phyloP scores from a whole-genome alignment of 64 coral and sea anemone genomes.

The Cladopsammia gracilis region DNA sequence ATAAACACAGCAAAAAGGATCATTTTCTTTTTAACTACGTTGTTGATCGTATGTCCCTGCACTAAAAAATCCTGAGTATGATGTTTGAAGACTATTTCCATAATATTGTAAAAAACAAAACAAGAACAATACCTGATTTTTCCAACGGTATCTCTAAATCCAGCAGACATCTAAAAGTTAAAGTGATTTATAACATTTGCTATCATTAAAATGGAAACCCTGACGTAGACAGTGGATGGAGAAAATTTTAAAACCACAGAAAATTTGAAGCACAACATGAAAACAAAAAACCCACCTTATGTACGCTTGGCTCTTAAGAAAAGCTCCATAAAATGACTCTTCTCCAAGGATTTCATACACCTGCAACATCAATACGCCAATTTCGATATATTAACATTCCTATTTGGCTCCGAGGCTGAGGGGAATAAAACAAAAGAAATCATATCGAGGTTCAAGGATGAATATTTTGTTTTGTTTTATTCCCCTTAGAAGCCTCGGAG shows the following conservation, averaged over 20 bases:
- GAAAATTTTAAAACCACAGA: too few relatives aligned
- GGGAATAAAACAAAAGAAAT: too few relatives aligned
- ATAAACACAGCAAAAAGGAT: too few relatives aligned
- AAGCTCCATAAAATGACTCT: conserved; percentile 93
- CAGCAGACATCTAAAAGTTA: conserved; percentile 77
- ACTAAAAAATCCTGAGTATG: not conserved
- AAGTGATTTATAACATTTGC: not conserved
- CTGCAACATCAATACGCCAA: conserved; percentile 15
- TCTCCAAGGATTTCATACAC: conserved; percentile 85
- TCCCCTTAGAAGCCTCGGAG: too few relatives aligned
- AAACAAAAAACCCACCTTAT: conserved; percentile 66
- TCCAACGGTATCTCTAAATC: conserved; percentile 92
- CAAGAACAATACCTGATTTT: conserved; percentile 69
- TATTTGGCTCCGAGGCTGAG: too few relatives aligned
- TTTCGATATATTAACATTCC: not conserved
- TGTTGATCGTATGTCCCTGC: not conserved
- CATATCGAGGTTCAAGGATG: too few relatives aligned
- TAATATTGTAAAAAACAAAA: not conserved
- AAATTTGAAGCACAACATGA: not conserved
- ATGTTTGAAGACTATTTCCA: too few relatives aligned
- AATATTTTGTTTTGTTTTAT: too few relatives aligned
- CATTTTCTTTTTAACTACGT: too few relatives aligned
- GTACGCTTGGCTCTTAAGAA: conserved; percentile 94
- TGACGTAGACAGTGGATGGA: too few relatives aligned
- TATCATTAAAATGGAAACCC: not conserved